Percentiles rank a stretch among this genome's conserved stretches.
Evolutionary conservation across 2,797 vertebrate species (phyloP).

Genomic region (Crocodylus rhombifer): DNA sequence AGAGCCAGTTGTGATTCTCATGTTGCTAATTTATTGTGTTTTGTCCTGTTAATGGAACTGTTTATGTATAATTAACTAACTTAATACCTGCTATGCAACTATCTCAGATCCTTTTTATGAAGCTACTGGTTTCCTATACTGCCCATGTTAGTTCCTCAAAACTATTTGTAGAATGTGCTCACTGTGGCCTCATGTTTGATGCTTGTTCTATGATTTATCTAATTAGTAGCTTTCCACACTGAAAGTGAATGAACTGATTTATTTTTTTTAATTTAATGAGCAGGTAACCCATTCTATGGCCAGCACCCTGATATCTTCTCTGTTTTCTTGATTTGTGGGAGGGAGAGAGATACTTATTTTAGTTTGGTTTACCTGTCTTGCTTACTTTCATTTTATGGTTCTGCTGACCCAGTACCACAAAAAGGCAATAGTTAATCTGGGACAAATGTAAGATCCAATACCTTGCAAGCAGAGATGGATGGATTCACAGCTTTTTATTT

Average conservation of each 20-base stretch:
- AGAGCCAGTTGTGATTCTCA: too few relatives aligned
- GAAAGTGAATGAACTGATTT: background rate
- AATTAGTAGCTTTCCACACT: background rate
- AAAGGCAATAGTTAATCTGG: background rate
- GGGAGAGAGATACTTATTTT: background rate
- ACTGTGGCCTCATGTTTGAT: background rate
- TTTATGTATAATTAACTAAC: background rate
- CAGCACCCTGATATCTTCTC: rapidly evolving
- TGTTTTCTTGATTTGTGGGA: background rate
- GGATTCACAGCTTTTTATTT: background rate
- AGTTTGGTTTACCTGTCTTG: background rate
- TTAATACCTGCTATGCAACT: rapidly evolving
- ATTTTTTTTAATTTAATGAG: too few relatives aligned
- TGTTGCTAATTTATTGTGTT: too few relatives aligned
- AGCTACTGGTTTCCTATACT: rapidly evolving
- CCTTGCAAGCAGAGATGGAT: background rate
- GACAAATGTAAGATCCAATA: rapidly evolving
- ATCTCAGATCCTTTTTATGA: rapidly evolving
- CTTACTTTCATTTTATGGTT: background rate
- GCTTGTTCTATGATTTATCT: background rate
- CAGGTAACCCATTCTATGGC: background rate
- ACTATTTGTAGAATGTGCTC: background rate
- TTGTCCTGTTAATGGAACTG: too few relatives aligned
- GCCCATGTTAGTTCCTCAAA: background rate
- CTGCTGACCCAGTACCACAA: rapidly evolving